Evolutionary conservation across 2,113 vertebrate species (phyloP).

Genomic region (Genyomyrus donnyi): DNA sequence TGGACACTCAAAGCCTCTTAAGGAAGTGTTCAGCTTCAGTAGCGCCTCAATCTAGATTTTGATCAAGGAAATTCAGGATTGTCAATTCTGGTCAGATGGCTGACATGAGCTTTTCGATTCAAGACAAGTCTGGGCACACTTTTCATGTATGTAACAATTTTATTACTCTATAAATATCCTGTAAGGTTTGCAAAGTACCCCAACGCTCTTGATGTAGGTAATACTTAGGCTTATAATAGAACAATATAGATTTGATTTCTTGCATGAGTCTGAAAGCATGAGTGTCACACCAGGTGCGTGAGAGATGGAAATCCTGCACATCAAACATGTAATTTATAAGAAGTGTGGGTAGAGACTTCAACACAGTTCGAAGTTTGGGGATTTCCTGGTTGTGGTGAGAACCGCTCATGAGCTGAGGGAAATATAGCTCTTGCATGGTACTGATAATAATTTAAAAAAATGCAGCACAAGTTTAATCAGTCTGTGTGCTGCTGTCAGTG

Average conservation of each 20-base stretch:
- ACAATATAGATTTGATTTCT: too few relatives aligned
- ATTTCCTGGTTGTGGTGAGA: slow-evolving; percentile 1
- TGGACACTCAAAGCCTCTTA: background rate
- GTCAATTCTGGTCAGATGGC: background rate
- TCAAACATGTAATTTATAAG: background rate
- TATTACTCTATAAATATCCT: too few relatives aligned
- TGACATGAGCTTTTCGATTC: background rate
- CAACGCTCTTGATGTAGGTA: too few relatives aligned
- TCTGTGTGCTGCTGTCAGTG: background rate
- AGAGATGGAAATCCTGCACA: background rate
- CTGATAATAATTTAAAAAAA: background rate
- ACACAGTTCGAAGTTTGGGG: background rate
- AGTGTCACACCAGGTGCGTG: background rate
- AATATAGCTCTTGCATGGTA: background rate
- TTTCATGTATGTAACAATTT: too few relatives aligned
- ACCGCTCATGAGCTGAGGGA: background rate
- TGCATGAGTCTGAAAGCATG: background rate
- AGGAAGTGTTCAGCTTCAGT: background rate
- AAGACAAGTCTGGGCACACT: too few relatives aligned
- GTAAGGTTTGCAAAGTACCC: too few relatives aligned
- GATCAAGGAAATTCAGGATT: background rate
- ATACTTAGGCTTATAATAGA: too few relatives aligned
- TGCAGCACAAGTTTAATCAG: background rate
- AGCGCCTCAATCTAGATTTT: background rate
- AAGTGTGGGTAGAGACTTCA: background rate